Conservation (phyloP, 2,113 vertebrate species). For the Ammodytes dubius region DNA sequence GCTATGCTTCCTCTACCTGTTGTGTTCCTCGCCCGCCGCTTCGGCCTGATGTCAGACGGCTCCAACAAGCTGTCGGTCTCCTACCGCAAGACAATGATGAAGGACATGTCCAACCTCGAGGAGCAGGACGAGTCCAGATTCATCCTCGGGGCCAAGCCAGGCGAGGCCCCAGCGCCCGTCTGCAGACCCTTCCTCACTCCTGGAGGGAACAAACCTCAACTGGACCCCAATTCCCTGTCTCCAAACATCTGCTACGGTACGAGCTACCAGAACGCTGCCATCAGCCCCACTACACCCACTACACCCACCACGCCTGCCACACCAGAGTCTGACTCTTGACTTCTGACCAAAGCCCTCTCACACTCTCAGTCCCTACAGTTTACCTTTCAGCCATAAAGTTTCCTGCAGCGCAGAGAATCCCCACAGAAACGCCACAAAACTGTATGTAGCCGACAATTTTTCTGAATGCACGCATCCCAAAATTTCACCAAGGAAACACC, state of each 20-base stretch:
- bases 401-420: constrained; percentile 42
- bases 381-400: constrained; percentile 42
- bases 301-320: constrained; percentile 81
- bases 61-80: constrained; percentile 97
- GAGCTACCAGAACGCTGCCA: constrained; percentile 89
- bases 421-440: constrained; percentile 9
- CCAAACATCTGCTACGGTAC: constrained; percentile 90
- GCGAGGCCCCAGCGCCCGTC: constrained; percentile 87
- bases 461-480: constrained; percentile 10
- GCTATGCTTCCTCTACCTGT: constrained; percentile 94
- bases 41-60: constrained; percentile 93
- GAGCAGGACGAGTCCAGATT: constrained; percentile 95
- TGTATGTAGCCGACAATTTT: constrained; percentile 23
- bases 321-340: constrained; percentile 94
- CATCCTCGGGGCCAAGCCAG: constrained; percentile 93
- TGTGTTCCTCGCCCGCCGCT: constrained; percentile 93
- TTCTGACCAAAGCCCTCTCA: constrained; percentile 10
- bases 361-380: constrained; percentile 24
- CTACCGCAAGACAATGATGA: constrained; percentile 98
- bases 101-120: constrained; percentile 97
- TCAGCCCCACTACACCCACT: constrained; percentile 76
- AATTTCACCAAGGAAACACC: not conserved
- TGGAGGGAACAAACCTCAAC: constrained; percentile 74
- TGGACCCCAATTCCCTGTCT: constrained; percentile 79
- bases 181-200: constrained; percentile 92